Percentiles rank a stretch among this genome's conserved stretches.
These are phyloP conservation scores for Coccyzus lansbergi DNA, from an alignment of 2,797 vertebrate genomes.

Conservation along the genomic window DNA sequence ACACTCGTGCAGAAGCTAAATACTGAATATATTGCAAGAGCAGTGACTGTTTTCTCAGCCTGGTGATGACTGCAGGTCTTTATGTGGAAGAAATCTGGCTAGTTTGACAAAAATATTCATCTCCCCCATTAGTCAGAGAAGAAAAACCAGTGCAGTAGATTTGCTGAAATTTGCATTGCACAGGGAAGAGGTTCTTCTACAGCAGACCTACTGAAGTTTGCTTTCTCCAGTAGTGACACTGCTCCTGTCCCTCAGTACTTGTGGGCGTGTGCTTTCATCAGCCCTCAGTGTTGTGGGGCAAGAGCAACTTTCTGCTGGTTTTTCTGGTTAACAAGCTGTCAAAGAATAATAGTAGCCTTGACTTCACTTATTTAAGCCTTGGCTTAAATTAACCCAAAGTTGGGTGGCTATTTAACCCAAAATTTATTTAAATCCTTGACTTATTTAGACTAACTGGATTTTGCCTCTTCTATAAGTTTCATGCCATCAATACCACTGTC, in stretches of 20 bases:
- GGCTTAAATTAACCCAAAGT: neutral
- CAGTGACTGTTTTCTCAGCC: neutral
- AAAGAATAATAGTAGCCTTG: neutral
- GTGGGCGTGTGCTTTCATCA: neutral
- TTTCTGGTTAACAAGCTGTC: neutral
- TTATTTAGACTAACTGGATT: neutral
- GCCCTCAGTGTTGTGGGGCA: neutral
- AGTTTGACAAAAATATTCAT: neutral
- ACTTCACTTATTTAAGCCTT: neutral
- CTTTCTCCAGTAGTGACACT: neutral
- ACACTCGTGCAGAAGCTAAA: neutral
- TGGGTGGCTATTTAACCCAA: neutral
- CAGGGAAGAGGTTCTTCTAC: neutral
- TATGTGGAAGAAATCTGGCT: neutral
- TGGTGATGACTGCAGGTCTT: neutral
- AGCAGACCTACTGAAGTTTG: neutral
- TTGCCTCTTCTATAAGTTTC: constrained; percentile 17
- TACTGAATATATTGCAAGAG: neutral
- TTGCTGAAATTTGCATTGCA: neutral
- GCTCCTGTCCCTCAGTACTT: neutral
- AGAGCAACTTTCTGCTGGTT: neutral
- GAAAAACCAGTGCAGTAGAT: neutral
- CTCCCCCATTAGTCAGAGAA: neutral
- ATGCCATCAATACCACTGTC: neutral
- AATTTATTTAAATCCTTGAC: neutral